These are phyloP conservation scores for Ciconia nigra DNA, from an alignment of 2,797 vertebrate species.

Conservation along the genomic window DNA sequence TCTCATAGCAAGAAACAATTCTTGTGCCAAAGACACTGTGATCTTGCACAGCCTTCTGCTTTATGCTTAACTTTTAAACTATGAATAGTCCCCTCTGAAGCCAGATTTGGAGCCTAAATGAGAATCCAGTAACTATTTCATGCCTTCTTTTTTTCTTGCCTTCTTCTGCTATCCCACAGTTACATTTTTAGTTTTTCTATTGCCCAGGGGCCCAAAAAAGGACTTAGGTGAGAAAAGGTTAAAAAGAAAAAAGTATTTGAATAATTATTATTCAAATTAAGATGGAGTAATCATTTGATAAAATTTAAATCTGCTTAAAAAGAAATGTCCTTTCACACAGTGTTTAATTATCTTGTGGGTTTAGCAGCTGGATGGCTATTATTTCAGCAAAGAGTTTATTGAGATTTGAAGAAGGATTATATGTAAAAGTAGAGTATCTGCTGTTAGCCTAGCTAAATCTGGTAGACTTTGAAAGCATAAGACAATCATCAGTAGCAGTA, in stretches of 20 bases:
- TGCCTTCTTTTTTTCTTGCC: neutral
- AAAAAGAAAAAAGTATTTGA: neutral
- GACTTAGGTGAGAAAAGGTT: slow-evolving; percentile 12
- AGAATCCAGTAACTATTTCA: neutral
- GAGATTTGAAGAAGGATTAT: slow-evolving; percentile 67
- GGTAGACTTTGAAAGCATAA: neutral
- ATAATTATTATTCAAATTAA: slow-evolving; percentile 33
- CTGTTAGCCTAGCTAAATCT: slow-evolving; percentile 9
- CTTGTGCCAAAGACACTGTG: neutral
- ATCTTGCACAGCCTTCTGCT: neutral
- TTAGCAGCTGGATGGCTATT: slow-evolving; percentile 48
- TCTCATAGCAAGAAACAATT: neutral
- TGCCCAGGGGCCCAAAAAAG: neutral
- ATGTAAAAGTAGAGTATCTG: slow-evolving; percentile 13
- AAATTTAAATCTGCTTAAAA: slow-evolving; percentile 21
- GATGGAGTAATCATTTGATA: slow-evolving; percentile 29
- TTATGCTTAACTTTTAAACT: neutral
- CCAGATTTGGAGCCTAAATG: neutral
- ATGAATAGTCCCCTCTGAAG: slow-evolving; percentile 3
- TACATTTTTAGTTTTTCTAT: neutral
- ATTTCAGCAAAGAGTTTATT: slow-evolving; percentile 53
- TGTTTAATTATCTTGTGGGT: slow-evolving; percentile 63
- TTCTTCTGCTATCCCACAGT: neutral
- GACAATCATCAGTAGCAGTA: neutral
- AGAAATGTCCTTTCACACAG: slow-evolving; percentile 5